These are phyloP conservation scores for Epistrophe eligans DNA, from an alignment of 2,888 invertebrate species.

Conservation along the genomic window DNA sequence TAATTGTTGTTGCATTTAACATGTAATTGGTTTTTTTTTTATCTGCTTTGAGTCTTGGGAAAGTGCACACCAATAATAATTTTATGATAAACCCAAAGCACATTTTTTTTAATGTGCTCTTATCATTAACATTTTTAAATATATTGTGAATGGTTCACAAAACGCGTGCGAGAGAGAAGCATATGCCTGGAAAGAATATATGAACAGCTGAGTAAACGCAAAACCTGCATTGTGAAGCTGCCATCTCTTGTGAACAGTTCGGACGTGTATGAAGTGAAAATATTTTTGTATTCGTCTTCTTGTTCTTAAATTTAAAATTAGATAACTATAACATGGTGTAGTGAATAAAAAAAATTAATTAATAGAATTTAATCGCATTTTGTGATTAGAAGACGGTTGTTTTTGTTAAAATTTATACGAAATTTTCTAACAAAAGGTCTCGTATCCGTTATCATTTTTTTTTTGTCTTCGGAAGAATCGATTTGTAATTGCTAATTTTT, in stretches of 20 bases:
- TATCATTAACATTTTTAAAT: background rate
- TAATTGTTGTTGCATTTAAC: too few relatives aligned
- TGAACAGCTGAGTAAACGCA: slow-evolving; percentile 73
- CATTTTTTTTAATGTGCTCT: slow-evolving; percentile 33
- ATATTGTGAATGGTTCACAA: slow-evolving; percentile 64
- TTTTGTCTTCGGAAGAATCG: slow-evolving; percentile 49
- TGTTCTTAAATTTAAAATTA: slow-evolving; percentile 30
- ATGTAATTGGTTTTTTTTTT: too few relatives aligned
- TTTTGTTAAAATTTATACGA: background rate
- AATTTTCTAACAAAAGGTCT: slow-evolving; percentile 8
- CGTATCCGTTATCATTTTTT: slow-evolving; percentile 48
- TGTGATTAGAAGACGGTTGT: slow-evolving; percentile 40
- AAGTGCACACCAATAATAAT: too few relatives aligned
- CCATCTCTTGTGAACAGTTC: slow-evolving; percentile 49
- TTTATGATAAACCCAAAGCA: background rate
- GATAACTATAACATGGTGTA: slow-evolving; percentile 56
- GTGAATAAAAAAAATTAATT: slow-evolving; percentile 41
- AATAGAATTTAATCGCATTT: slow-evolving; percentile 29
- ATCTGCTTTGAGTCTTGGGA: too few relatives aligned
- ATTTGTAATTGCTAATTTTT: slow-evolving; percentile 50
- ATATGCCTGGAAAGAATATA: slow-evolving; percentile 64
- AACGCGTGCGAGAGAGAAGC: slow-evolving; percentile 37
- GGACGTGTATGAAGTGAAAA: slow-evolving; percentile 10
- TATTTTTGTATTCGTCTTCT: slow-evolving; percentile 27
- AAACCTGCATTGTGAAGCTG: slow-evolving; percentile 67